A percentile compares a stretch with the other conserved stretches of the same genome.
Evolutionary conservation across 2,113 vertebrate genomes (phyloP).

Genomic region (Lethenteron camtschaticum): DNA sequence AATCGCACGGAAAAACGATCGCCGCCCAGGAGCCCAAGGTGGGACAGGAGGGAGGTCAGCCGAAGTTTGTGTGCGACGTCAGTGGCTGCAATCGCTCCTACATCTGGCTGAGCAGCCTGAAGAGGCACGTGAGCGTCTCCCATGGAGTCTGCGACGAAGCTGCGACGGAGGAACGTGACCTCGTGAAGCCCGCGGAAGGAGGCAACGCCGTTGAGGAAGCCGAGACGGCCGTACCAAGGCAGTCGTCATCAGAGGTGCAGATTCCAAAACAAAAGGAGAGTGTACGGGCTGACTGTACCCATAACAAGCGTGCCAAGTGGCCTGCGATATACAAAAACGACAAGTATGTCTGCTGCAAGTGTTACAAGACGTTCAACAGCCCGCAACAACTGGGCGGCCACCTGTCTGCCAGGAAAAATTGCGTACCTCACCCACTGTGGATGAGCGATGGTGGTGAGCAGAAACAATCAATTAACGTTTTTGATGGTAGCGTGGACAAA

Average conservation of each 20-base stretch:
- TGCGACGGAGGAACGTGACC: too few species aligned
- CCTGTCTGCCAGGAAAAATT: neutral
- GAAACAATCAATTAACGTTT: too few species aligned
- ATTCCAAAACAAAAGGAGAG: too few species aligned
- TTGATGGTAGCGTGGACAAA: too few species aligned
- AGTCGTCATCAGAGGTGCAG: too few species aligned
- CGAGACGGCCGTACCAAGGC: too few species aligned
- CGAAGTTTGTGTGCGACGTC: neutral
- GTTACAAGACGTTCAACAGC: neutral
- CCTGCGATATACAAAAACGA: neutral
- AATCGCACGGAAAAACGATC: too few species aligned
- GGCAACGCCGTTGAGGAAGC: too few species aligned
- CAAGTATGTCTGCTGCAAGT: neutral
- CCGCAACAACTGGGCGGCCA: constrained; percentile 1
- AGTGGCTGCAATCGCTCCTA: neutral
- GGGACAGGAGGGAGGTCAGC: neutral
- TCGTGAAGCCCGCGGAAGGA: too few species aligned
- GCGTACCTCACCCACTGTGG: neutral
- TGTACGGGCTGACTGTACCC: neutral
- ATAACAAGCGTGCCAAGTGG: neutral
- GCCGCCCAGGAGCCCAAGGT: too few species aligned
- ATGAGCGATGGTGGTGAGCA: too few species aligned
- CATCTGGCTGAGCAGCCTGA: constrained; percentile 1
- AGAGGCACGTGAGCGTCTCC: neutral
- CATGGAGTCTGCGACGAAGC: too few species aligned